Evolutionary conservation across 1,140 invertebrate genomes (phyloP).

Genomic region (Homarus americanus): DNA sequence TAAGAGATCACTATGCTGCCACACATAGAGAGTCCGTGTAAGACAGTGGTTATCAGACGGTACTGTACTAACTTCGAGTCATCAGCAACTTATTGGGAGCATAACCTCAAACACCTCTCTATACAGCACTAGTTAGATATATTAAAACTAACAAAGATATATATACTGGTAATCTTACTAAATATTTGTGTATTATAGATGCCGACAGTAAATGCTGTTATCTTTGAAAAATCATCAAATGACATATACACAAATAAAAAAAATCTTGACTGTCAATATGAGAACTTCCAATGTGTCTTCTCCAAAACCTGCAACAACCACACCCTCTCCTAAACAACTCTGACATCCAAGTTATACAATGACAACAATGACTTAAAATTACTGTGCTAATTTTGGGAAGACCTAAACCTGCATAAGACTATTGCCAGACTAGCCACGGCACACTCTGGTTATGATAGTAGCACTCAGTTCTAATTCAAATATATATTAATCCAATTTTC

Average conservation of each 20-base stretch:
- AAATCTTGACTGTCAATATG: not conserved
- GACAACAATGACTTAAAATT: slow-evolving; percentile 50
- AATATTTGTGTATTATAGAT: not conserved
- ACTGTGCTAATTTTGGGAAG: slow-evolving; percentile 68
- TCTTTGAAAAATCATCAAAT: not conserved
- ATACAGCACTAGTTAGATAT: not conserved
- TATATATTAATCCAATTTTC: too few relatives aligned
- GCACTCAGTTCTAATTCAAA: not conserved
- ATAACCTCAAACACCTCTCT: not conserved
- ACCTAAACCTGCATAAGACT: slow-evolving; percentile 68
- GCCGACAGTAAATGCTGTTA: not conserved
- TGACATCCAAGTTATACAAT: not conserved
- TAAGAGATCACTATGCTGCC: not conserved
- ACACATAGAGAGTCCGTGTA: not conserved
- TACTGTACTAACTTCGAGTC: too few relatives aligned
- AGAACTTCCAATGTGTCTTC: not conserved
- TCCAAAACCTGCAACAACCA: not conserved
- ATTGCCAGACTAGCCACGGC: slow-evolving; percentile 58
- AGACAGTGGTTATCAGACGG: not conserved
- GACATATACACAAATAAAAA: not conserved
- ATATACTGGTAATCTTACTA: not conserved
- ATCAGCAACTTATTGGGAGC: not conserved
- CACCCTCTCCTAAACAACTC: not conserved
- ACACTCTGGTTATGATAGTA: slow-evolving; percentile 35
- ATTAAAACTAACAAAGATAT: not conserved